phyloP scores from a whole-genome alignment of 1,140 invertebrate species.

The Ylistrum balloti region DNA sequence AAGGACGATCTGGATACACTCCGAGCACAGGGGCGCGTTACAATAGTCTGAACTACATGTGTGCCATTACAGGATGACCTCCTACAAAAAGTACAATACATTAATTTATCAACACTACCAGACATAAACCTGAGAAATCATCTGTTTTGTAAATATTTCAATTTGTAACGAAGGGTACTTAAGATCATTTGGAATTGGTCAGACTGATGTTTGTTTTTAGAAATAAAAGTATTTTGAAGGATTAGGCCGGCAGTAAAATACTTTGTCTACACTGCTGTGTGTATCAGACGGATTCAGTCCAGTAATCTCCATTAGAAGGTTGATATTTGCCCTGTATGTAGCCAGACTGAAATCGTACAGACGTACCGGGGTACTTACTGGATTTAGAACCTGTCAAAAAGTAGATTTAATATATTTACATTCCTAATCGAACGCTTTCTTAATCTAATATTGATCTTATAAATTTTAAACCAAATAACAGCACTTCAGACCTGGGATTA shows the following conservation, averaged over 20 bases:
- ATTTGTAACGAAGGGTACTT: too few species aligned
- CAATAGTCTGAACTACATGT: too few species aligned
- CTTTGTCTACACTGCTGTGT: not conserved
- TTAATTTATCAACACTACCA: too few species aligned
- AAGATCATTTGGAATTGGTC: too few species aligned
- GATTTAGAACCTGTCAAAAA: not conserved
- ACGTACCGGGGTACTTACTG: not conserved
- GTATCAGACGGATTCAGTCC: not conserved
- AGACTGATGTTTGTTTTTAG: not conserved
- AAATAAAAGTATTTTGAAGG: not conserved
- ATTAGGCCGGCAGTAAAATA: not conserved
- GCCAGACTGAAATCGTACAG: not conserved
- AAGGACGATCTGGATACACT: too few species aligned
- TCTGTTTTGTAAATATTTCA: too few species aligned
- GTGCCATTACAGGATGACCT: too few species aligned
- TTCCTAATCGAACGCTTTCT: constrained; percentile 8
- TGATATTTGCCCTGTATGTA: constrained; percentile 3
- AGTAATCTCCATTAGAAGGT: not conserved
- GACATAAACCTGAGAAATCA: too few species aligned
- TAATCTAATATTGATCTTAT: constrained; percentile 23
- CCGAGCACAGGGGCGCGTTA: too few species aligned
- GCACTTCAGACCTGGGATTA: not conserved
- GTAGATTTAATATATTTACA: not conserved
- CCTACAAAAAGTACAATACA: too few species aligned
- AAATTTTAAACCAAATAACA: not conserved